phyloP scores from a whole-genome alignment of 2,113 vertebrate genomes.

The Myiagra hebetior region DNA sequence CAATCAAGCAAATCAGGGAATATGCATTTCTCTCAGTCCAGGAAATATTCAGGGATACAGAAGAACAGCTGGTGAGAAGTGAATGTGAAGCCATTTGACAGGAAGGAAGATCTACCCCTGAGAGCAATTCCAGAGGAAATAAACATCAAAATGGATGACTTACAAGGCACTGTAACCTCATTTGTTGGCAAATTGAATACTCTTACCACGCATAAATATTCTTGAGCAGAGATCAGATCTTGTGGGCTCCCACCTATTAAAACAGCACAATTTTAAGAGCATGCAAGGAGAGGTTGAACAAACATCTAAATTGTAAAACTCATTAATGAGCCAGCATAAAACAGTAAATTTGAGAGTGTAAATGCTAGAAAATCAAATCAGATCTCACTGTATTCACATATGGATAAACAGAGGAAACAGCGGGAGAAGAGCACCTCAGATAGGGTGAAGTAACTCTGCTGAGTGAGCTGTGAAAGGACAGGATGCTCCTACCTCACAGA shows the following conservation, averaged over 20 bases:
- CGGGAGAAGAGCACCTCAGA: neutral
- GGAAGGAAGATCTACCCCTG: constrained; percentile 37
- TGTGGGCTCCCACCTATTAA: constrained; percentile 36
- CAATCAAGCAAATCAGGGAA: neutral
- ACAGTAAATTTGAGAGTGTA: constrained; percentile 6
- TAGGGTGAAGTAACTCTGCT: neutral
- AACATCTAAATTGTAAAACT: constrained; percentile 15
- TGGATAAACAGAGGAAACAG: neutral
- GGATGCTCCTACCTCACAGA: neutral
- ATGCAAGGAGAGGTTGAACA: constrained; percentile 29
- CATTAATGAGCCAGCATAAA: constrained; percentile 47
- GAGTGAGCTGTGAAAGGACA: neutral
- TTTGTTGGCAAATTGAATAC: constrained; percentile 55
- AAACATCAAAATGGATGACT: constrained; percentile 61
- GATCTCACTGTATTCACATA: neutral
- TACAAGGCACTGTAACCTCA: constrained; percentile 52
- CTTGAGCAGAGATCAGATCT: constrained; percentile 9
- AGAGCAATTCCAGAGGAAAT: constrained; percentile 51
- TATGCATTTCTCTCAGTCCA: neutral
- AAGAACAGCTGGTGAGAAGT: constrained; percentile 36
- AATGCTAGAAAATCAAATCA: constrained; percentile 19
- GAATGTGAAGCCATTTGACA: neutral
- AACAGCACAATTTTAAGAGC: constrained; percentile 37
- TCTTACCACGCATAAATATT: constrained; percentile 50
- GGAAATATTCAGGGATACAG: neutral